A percentile compares a stretch with the other conserved stretches of the same genome.
These are phyloP conservation scores for Triops cancriformis DNA, from an alignment of 1,140 invertebrate species.

Conservation along the genomic window DNA sequence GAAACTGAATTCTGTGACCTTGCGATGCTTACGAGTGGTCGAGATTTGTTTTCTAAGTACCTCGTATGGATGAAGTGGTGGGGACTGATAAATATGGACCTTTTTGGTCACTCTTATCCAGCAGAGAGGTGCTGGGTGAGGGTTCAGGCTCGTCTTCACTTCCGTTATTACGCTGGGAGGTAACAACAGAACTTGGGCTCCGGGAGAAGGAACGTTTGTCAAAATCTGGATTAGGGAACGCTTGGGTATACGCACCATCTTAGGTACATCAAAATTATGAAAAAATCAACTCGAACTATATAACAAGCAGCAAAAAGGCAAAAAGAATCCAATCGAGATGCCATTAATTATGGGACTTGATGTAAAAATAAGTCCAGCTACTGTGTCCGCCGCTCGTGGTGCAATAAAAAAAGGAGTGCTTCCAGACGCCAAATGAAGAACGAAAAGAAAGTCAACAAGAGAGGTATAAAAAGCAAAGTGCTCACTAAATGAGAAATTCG, in stretches of 20 bases:
- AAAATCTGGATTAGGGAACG: slow-evolving; percentile 15
- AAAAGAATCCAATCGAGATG: not conserved
- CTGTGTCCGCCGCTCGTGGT: slow-evolving; percentile 15
- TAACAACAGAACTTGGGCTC: slow-evolving; percentile 5
- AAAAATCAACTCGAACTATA: not conserved
- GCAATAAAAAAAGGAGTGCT: not conserved
- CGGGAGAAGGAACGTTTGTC: slow-evolving; percentile 18
- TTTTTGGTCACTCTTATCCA: slow-evolving; percentile 38
- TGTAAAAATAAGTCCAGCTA: not conserved
- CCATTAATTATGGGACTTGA: not conserved
- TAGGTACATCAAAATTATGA: not conserved
- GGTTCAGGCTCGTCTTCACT: slow-evolving; percentile 23
- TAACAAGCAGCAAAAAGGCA: not conserved
- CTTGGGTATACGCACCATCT: slow-evolving; percentile 12
- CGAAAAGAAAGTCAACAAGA: slow-evolving; percentile 20
- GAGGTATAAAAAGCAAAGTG: slow-evolving; percentile 24
- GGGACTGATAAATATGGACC: slow-evolving; percentile 62
- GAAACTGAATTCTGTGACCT: not conserved
- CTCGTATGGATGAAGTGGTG: slow-evolving; percentile 8
- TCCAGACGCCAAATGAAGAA: not conserved
- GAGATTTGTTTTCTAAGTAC: slow-evolving; percentile 9
- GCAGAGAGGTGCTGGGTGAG: slow-evolving; percentile 19
- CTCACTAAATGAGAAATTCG: not conserved
- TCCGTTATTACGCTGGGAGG: not conserved
- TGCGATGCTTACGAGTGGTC: not conserved